Evolutionary conservation across 2,113 vertebrate genomes (phyloP), one percentile per base, ranked within the genome.

Genomic region (Arenaria interpres): DNA sequence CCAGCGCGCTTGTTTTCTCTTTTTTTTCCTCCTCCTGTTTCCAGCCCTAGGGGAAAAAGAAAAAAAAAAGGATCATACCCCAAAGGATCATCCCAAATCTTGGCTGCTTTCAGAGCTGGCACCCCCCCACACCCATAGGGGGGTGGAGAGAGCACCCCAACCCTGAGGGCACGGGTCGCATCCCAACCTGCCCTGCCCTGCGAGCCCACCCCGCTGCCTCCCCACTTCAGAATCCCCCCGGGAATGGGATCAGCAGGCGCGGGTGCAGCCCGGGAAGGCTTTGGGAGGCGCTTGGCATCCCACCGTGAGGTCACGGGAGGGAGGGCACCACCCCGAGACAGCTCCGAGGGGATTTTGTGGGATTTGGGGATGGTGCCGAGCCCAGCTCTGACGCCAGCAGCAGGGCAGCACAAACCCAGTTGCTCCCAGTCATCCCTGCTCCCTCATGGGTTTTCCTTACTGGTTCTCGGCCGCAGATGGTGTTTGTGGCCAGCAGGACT

Each of bases 401-500:
- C 1, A 1, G 27, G 45, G 11, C 9, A 32, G 5, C 6, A 12
- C 51, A 73, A 86, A 53, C 37, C 32, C 27, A 16, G 11, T 14
- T 5, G 8, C 18, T 77, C 41, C 60, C 30, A 18, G 28, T 50
- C 6, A 1, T 12, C 24, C 12, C 35, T 7, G 24, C 12, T 50
- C 37, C 35, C 72, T 53, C 14, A 66, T 14, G 48, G 39, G 15
- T 63, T 50, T 59, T 60, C 67, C 69, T 83, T 39, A 33, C 39
- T 41, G 39, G 20, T 62, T 35, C 43, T 59, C 1, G 4, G 62
- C 15, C 37, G 19, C 1, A 1, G 37, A 30, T 56, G 5, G 0
- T 0, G 0, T 27, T 16, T 43, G 41, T 1, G 0, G 57, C 43
- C 66, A 35, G 57, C 28, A 15, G 37, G 30, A 59, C n/a, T 57